These are phyloP conservation scores for Lydus trimaculatus DNA, from an alignment of 2,888 invertebrate genomes.

Conservation along the genomic window DNA sequence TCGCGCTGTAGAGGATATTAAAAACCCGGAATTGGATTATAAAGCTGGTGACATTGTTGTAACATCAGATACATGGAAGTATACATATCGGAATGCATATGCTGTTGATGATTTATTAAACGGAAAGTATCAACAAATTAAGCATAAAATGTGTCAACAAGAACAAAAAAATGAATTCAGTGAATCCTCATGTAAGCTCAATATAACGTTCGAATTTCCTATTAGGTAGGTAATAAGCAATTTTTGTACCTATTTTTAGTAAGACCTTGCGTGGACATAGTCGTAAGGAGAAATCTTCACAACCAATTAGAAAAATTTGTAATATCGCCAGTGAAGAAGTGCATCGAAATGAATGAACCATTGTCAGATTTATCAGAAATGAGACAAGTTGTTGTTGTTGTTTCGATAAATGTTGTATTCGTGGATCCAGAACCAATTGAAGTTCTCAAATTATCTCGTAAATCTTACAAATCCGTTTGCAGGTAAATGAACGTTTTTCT, in stretches of 20 bases:
- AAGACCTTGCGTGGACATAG: constrained; percentile 62
- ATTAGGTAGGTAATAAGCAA: no score
- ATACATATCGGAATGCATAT: constrained; percentile 68
- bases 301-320: constrained; percentile 65
- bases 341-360: constrained; percentile 71
- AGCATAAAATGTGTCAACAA: background rate
- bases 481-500: constrained; percentile 48
- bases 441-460: constrained; percentile 64
- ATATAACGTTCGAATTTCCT: no score
- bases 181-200: constrained; percentile 30
- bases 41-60: constrained; percentile 70
- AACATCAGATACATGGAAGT: constrained; percentile 67
- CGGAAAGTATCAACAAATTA: constrained; percentile 34
- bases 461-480: constrained; percentile 63
- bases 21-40: constrained; percentile 62
- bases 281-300: constrained; percentile 57
- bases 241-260: constrained; percentile 51
- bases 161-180: constrained; percentile 13
- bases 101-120: constrained; percentile 61
- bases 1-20: no score
- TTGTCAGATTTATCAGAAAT: constrained; percentile 78
- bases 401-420: constrained; percentile 70
- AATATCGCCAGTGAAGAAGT: constrained; percentile 66
- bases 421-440: constrained; percentile 56
- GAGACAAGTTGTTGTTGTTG: constrained; percentile 72